Base-by-base conservation (phyloP, 2,113 vertebrate species). In the Tachycineta bicolor region DNA sequence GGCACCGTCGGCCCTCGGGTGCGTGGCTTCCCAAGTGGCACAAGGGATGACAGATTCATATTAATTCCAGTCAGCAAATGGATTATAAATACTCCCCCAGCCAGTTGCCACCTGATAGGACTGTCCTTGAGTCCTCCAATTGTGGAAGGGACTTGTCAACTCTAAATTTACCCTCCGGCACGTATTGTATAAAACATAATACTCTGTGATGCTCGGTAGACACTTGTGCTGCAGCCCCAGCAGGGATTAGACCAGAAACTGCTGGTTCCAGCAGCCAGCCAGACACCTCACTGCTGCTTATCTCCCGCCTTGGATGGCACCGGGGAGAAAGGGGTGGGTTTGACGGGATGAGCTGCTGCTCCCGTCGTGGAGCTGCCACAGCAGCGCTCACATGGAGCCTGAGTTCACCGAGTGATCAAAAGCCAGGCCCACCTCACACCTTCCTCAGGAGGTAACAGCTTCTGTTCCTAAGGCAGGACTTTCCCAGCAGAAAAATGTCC, bases 1-100 rank as follows among this genome's bases (percentile, higher is more conserved):
- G 69, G 89, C 92, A 95, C 56, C 70, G 11, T 26, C 94, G 58
- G 83, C 81, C 87, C 83, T 52, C 5, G 0, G 55, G 75, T 96
- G 68, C 4, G 23, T 90, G 70, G 93, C 70, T 92, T 89, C 84
- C 96, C 88, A 93, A 96, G 96, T 31, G 81, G 80, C 80, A 90
- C 52, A 25, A 96, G 96, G 94, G 97, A 97, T 97, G 96, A 97
- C 96, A 97, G 97, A 94, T 97, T 92, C 91, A 55, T 89, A 97
- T 97, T 97, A 96, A 94, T 97, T 95, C 92, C 92, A 97, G 96
- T 97, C 97, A 97, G 87, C 97, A 94, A 97, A 96, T 94, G 93
- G 96, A 97, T 97, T 97, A 97, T 97, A 97, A 97, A 97, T 97
- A 97, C 91, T 95, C 92, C 92, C 79, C 52, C 79, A 78, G 94